Evolutionary conservation across 2,113 vertebrate genomes (phyloP).

Genomic region (Anarhynchus alexandrinus): DNA sequence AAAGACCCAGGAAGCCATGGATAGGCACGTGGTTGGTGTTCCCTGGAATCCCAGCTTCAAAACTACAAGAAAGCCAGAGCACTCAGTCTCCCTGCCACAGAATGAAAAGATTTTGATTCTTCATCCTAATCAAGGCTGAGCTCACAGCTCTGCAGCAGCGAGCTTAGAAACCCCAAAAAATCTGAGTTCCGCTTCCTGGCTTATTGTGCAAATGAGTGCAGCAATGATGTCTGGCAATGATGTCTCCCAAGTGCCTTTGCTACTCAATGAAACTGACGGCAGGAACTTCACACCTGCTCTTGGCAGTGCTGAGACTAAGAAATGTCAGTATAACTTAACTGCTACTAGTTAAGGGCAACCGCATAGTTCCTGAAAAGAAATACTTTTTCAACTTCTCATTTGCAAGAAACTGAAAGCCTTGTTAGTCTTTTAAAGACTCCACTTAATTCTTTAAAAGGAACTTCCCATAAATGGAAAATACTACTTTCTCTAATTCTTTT

Average conservation of each 20-base stretch:
- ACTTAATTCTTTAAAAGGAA: not conserved
- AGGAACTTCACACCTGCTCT: not conserved
- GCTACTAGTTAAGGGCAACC: not conserved
- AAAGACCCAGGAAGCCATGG: not conserved
- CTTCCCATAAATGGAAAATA: not conserved
- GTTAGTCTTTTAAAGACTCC: not conserved
- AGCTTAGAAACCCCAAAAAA: not conserved
- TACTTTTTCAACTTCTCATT: not conserved
- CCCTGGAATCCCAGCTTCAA: not conserved
- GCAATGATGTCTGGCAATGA: not conserved
- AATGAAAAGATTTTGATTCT: not conserved
- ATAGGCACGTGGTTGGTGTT: not conserved
- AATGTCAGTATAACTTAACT: not conserved
- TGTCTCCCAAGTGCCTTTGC: not conserved
- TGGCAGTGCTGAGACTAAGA: not conserved
- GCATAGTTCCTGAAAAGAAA: not conserved
- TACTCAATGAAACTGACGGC: not conserved
- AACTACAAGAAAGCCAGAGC: not conserved
- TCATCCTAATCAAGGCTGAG: not conserved
- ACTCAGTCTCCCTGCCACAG: rapidly evolving
- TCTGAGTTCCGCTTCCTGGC: not conserved
- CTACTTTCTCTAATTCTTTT: not conserved
- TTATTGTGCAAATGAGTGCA: not conserved
- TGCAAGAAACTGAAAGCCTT: not conserved
- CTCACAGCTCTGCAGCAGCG: not conserved